Evolutionary conservation across 2,113 vertebrate species (phyloP), one percentile per base, ranked within the genome.

Genomic region (Pangasianodon gigas): DNA sequence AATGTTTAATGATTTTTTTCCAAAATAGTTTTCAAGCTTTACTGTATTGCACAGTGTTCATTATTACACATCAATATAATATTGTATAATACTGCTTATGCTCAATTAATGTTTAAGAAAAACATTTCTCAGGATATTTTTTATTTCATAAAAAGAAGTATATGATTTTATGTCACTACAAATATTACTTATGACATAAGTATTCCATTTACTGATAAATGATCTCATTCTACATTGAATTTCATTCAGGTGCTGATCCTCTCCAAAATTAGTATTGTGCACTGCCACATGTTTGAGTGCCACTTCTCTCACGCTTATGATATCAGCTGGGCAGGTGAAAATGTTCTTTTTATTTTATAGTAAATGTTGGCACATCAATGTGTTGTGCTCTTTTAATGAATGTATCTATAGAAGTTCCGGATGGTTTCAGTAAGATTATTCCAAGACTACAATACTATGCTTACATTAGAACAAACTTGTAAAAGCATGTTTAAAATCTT

Each of bases 391-490:
- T 80, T 80, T 80, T n/a, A 52, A 80, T 29, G 13, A 77, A 51
- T n/a, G 26, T 6, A 48, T 29, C 13, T 16, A 18, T 37, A 37
- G 41, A 77, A 21, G 26, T 52, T 52, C 5, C 19, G 19, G 41
- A 24, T 79, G 58, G 46, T 56, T 83, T 65, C 74, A 79, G 37
- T 85, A 85, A 88, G 51, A 69, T 74, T 48, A 60, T 71, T 82
- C 67, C 21, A 82, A 44, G 52, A 46, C 19, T 75, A 14, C 32
- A 44, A 74, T 41, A 60, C 77, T 51, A 81, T 52, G 62, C 48
- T 89, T 56, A 74, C 19, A 89, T 85, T 37, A 79, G 60, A 37
- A 52, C 37, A 26, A 79, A 54, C n/a, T 52, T 80, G 13, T 52
- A n/a, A 80, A 52, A 51, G 26, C 48, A 52, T 81, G 48, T 52